Percentiles rank a stretch among this genome's conserved stretches.
phyloP scores from a whole-genome alignment of 2,888 invertebrate genomes.

The Lasioglossum leucozonium region DNA sequence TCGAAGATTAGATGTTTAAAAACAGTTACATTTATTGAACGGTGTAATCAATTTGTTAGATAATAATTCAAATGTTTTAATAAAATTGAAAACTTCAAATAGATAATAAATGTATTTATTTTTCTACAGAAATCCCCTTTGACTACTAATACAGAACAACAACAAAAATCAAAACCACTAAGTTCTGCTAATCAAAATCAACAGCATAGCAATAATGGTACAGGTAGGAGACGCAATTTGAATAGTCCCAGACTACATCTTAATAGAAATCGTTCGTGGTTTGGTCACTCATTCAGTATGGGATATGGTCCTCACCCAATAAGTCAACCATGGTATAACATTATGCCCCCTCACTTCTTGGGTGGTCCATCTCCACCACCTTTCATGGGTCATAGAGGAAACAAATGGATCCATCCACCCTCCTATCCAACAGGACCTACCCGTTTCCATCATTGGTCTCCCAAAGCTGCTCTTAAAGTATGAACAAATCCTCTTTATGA shows the following conservation, averaged over 20 bases:
- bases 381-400: conserved; percentile 80
- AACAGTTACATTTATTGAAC: not conserved
- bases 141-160: conserved; percentile 70
- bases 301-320: conserved; percentile 81
- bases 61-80: not conserved
- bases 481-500: conserved; percentile 68
- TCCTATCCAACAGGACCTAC: conserved; percentile 80
- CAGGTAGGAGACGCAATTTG: conserved; percentile 80
- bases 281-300: conserved; percentile 81
- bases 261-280: conserved; percentile 82
- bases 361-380: conserved; percentile 82
- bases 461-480: conserved; percentile 82
- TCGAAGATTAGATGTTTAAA: not conserved
- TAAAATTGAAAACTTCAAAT: not conserved
- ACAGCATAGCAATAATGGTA: conserved; percentile 75
- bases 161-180: conserved; percentile 78
- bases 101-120: not conserved
- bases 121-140: conserved; percentile 75
- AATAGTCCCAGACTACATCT: conserved; percentile 80
- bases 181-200: conserved; percentile 77
- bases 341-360: conserved; percentile 81
- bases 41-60: not conserved
- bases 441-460: conserved; percentile 82
- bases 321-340: conserved; percentile 80
- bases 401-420: conserved; percentile 81